Evolutionary conservation across 2,888 invertebrate genomes (phyloP).

Genomic region (Plemyria rubiginata): DNA sequence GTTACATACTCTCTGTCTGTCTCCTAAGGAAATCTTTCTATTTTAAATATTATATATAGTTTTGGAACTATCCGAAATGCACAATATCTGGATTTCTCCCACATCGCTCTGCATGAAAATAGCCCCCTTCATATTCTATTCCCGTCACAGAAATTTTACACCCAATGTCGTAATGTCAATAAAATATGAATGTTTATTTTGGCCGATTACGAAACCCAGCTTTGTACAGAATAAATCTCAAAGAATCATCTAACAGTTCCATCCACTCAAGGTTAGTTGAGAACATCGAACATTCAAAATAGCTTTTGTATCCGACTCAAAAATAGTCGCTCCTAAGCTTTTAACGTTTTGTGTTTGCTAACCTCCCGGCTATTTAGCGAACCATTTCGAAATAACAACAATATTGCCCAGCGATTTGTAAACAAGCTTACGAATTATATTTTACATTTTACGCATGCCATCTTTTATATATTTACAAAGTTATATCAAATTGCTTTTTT

Average conservation of each 20-base stretch:
- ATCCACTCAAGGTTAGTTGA: slow-evolving; percentile 71
- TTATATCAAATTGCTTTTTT: slow-evolving; percentile 11
- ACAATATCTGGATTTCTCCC: slow-evolving; percentile 16
- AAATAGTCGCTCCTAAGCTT: slow-evolving; percentile 58
- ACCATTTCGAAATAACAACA: slow-evolving; percentile 33
- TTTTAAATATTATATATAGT: no score
- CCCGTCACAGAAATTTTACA: slow-evolving; percentile 65
- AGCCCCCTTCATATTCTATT: slow-evolving; percentile 76
- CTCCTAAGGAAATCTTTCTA: no score
- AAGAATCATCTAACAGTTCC: slow-evolving; percentile 70
- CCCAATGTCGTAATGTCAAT: slow-evolving; percentile 81
- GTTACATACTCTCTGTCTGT: no score
- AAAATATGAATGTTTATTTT: slow-evolving; percentile 82
- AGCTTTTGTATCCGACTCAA: slow-evolving; percentile 67
- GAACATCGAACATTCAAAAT: slow-evolving; percentile 58
- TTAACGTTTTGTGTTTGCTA: slow-evolving; percentile 56
- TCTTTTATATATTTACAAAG: slow-evolving; percentile 18
- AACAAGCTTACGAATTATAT: slow-evolving; percentile 22
- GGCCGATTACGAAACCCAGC: slow-evolving; percentile 78
- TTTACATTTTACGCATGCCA: slow-evolving; percentile 2
- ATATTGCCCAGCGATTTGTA: slow-evolving; percentile 29
- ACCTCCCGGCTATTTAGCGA: slow-evolving; percentile 39
- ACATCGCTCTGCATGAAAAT: slow-evolving; percentile 60
- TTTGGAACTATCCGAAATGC: background rate
- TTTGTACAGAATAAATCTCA: slow-evolving; percentile 71